A percentile compares a stretch with the other conserved stretches of the same genome.
These are phyloP conservation scores for Acanthiza pusilla DNA, from an alignment of 2,797 vertebrate genomes.

Conservation along the genomic window DNA sequence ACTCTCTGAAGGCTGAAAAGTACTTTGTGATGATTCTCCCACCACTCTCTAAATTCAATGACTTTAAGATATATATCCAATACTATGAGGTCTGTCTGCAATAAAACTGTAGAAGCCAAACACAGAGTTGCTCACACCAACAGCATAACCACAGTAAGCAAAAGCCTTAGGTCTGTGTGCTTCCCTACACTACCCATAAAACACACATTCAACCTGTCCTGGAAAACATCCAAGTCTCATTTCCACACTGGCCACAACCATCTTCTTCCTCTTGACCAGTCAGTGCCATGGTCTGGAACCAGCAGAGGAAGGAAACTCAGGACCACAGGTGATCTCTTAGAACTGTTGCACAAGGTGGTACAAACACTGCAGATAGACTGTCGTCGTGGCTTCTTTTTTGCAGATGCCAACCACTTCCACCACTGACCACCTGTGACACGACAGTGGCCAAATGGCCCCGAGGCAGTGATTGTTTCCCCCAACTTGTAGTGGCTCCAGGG, in stretches of 20 bases:
- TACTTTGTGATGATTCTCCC: background rate
- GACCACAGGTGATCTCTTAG: background rate
- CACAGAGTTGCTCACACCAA: background rate
- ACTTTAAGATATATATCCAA: background rate
- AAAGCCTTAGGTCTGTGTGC: background rate
- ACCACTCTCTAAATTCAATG: background rate
- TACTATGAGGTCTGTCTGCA: background rate
- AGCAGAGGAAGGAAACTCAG: background rate
- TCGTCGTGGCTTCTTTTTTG: background rate
- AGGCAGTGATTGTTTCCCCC: background rate
- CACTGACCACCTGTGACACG: background rate
- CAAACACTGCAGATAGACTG: background rate
- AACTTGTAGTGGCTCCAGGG: background rate
- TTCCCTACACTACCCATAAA: background rate
- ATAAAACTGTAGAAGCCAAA: background rate
- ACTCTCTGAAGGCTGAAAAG: background rate
- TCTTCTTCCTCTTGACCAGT: background rate
- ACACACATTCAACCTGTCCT: background rate
- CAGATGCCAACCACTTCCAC: background rate
- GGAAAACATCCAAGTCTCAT: background rate
- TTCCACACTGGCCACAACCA: background rate
- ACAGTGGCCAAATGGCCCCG: background rate
- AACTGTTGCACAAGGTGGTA: background rate
- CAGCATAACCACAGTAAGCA: background rate
- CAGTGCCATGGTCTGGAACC: accelerated